These are phyloP conservation scores for Azorinus chamasolen DNA, from an alignment of 2,888 invertebrate species.

Conservation along the genomic window DNA sequence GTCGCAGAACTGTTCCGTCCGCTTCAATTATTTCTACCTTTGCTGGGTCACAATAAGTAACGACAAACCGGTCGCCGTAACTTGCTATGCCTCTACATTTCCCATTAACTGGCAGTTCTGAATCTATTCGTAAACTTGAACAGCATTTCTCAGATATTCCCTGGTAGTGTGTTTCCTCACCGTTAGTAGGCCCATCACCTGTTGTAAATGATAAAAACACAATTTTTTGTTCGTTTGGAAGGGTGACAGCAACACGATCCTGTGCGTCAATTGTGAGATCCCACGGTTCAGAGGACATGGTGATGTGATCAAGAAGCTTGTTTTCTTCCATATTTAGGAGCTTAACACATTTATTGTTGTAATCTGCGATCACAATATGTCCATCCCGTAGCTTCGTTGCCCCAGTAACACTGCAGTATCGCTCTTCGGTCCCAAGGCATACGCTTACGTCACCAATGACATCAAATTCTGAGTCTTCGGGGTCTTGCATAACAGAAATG, in stretches of 20 bases:
- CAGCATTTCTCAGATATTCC: no score
- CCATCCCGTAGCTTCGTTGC: background rate
- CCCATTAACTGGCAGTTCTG: background rate
- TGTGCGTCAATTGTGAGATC: background rate
- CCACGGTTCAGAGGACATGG: background rate
- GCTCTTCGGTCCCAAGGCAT: background rate
- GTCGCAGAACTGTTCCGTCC: no score
- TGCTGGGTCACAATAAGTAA: no score
- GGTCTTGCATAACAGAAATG: background rate
- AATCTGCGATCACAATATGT: background rate
- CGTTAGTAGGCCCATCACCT: no score
- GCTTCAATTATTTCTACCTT: no score
- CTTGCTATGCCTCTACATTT: background rate
- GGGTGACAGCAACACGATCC: background rate
- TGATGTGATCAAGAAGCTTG: background rate
- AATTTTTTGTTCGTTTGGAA: no score
- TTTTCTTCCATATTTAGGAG: background rate
- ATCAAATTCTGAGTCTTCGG: background rate
- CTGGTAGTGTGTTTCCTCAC: no score
- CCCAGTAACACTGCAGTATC: background rate
- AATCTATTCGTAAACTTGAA: no score
- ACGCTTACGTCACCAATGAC: background rate
- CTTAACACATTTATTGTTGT: background rate
- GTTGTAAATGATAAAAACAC: no score
- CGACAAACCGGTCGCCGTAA: no score